Base-by-base conservation (phyloP, 1,140 invertebrate genomes). In the Campodea augens region DNA sequence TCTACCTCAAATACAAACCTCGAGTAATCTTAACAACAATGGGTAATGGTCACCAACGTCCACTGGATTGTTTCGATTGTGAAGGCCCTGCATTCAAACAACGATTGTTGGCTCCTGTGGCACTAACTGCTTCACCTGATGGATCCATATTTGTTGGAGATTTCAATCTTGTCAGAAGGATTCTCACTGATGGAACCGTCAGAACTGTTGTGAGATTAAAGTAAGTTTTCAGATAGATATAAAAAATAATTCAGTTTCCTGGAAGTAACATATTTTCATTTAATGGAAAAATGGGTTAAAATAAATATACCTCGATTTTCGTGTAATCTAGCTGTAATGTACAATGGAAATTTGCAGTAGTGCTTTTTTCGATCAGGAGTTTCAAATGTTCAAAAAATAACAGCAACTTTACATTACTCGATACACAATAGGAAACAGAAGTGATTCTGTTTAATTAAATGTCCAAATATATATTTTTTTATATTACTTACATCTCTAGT, bases 81-180 rank as follows among this genome's bases (percentile, higher is more conserved):
- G 79, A 87, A 54, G 85, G 85, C 0, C 66, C 75, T 25, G 85
- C 87, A 0, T 66, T 72, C 0, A 81, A 84, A 48, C 83, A 88
- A 57, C 66, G 82, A 32, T 68, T 98, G 0, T 65, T 95, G 15
- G 86, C 89, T 1, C 91, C 90, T 0, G 87, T 95, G 0, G 86
- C 89, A 1, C 65, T 98, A 1, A 84, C 88, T 0, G 77, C 86
- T 4, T 81, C 85, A 3, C 74, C 87, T 0, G 90, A 95, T 64
- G 91, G 91, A n/a, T 83, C 83, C 5, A 73, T 98, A 1, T 96
- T 84, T 58, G 83, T 98, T 2, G 92, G 89, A 1, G 92, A 97
- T 62, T 95, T 92, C 56, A 95, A 97, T 67, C 73, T 93, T 13
- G 85, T 97, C 25, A 68, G 92, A 42, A 78, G 88, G 55, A 80